These are phyloP conservation scores for Gallinago paraguaiae DNA, from an alignment of 2,113 vertebrate genomes.

Conservation along the genomic window DNA sequence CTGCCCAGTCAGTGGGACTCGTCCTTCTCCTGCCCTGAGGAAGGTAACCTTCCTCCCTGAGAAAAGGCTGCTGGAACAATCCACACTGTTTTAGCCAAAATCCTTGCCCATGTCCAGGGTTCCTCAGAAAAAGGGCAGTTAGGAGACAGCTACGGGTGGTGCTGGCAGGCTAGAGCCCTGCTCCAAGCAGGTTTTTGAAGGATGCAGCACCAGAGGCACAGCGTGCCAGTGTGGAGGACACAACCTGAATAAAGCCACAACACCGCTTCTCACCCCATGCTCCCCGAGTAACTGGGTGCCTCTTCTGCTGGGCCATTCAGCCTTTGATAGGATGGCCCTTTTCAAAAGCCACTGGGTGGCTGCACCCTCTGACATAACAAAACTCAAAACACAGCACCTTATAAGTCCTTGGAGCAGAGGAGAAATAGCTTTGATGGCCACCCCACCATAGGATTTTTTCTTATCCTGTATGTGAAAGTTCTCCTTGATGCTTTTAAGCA, in stretches of 20 bases:
- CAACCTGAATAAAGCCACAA: not conserved
- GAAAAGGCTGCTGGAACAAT: not conserved
- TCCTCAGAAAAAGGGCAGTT: not conserved
- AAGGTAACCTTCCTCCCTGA: not conserved
- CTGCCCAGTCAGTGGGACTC: not conserved
- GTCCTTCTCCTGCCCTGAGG: not conserved
- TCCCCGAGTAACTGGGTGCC: not conserved
- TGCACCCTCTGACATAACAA: not conserved
- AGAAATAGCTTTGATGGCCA: not conserved
- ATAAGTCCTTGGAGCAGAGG: not conserved
- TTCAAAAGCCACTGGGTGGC: not conserved
- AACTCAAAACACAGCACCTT: not conserved
- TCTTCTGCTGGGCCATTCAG: not conserved
- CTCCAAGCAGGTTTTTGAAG: not conserved
- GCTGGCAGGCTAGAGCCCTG: not conserved
- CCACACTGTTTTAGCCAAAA: not conserved
- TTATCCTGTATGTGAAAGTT: constrained; percentile 37
- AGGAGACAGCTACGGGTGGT: not conserved
- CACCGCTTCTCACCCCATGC: not conserved
- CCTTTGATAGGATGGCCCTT: not conserved
- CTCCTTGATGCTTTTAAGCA: not conserved
- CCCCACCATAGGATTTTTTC: not conserved
- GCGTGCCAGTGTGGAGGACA: not conserved
- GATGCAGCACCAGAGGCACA: not conserved
- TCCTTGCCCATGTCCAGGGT: fast-evolving